Evolutionary conservation across 2,113 vertebrate genomes (phyloP).

Genomic region (Corythoichthys haematopterus): DNA sequence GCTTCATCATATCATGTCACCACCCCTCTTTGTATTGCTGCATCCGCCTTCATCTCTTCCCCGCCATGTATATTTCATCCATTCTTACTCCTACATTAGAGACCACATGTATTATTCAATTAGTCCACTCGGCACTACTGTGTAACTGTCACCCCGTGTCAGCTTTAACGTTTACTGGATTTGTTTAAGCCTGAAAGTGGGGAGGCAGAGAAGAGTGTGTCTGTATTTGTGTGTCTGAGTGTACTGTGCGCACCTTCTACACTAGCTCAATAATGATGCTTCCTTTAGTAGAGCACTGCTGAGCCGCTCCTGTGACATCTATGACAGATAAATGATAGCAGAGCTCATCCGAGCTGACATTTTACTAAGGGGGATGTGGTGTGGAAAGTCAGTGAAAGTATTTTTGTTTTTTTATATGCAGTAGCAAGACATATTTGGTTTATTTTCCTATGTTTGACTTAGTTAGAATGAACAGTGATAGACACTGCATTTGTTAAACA

Average conservation of each 20-base stretch:
- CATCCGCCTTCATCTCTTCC: conserved; percentile 23
- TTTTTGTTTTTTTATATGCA: background rate
- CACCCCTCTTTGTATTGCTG: conserved; percentile 30
- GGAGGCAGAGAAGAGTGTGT: background rate
- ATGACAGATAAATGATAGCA: conserved; percentile 30
- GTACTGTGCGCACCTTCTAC: background rate
- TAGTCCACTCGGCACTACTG: conserved; percentile 59
- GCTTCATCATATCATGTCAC: conserved; percentile 38
- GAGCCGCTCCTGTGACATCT: conserved; percentile 43
- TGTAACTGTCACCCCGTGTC: conserved; percentile 65
- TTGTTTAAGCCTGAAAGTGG: conserved; percentile 42
- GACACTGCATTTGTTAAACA: background rate
- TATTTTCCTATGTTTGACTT: background rate
- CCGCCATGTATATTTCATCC: conserved; percentile 67
- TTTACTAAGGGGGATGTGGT: background rate
- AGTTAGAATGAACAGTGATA: background rate
- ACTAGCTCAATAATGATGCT: conserved; percentile 28
- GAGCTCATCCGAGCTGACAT: conserved; percentile 29
- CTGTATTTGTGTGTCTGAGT: background rate
- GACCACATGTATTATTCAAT: conserved; percentile 69
- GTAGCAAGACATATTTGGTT: background rate
- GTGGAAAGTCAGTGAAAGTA: background rate
- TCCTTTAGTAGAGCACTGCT: conserved; percentile 25
- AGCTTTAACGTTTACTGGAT: conserved; percentile 62
- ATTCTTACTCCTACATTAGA: conserved; percentile 62